Evolutionary conservation across 92 coral and sea anemone species (phyloP), one percentile per base, ranked within the genome.

Genomic region (Parazoanthus atlanticus): DNA sequence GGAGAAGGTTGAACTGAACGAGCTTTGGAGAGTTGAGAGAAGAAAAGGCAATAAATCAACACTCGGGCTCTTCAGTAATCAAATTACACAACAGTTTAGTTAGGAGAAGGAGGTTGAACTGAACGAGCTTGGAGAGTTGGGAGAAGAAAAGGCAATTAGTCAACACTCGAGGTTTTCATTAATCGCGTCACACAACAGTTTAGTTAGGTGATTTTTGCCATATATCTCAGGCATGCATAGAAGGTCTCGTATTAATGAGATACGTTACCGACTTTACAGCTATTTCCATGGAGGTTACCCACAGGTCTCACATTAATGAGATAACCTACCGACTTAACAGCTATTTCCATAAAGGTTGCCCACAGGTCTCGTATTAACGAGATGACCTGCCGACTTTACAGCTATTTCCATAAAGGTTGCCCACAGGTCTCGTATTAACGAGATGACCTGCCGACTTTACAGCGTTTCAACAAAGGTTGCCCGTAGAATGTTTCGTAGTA

Each of bases 101-200:
- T 40, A 40, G 43, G 6, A 89, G 85, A 93, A 90, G 34, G 89
- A n/a, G n/a, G n/a, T 88, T 67, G 96, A 95, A 66, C 90, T 91
- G 54, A 84, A 90, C n/a, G 81, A 34, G 43, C 52, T 79, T 79
- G 54, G 85, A 89, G 85, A 89, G 72, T 36, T 74, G 82, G 74
- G 73, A 85, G 74, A 88, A 91, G 76, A 79, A 25, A 33, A 67
- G 69, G 74, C 69, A 69, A 65, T 30, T 11, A 73, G 3, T 73
- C 61, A 16, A 52, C 61, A 52, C 61, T 31, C 34, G 28, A 32
- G 67, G 7, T 76, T 40, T 30, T 26, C 80, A 79, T 6, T 16
- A 70, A 19, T 16, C 46, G 28, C 43, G 52, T 40, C 9, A 32
- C 16, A 52, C 61, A 52, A 2, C 61, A 52, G 19, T 40, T 46